phyloP scores from a whole-genome alignment of 1,140 invertebrate species.

The Geopemphigus sp. region DNA sequence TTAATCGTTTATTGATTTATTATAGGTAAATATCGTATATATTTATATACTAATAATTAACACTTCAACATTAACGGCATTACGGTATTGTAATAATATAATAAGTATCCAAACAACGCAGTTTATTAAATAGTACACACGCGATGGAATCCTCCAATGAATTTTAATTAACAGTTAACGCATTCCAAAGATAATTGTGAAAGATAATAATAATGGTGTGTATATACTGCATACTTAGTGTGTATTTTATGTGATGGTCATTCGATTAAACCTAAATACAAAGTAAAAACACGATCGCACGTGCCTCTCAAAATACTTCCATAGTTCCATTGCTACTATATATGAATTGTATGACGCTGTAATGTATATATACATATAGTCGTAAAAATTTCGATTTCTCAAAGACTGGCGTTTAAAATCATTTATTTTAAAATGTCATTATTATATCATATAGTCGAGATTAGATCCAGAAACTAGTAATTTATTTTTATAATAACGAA shows the following conservation, averaged over 20 bases:
- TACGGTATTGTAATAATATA: slow-evolving; percentile 15
- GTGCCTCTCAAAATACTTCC: background rate
- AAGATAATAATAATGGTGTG: slow-evolving; percentile 5
- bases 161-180: slow-evolving; percentile 25
- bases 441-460: too few relatives aligned
- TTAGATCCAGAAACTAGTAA: too few relatives aligned
- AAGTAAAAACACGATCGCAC: background rate
- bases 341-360: too few relatives aligned
- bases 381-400: too few relatives aligned
- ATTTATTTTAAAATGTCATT: too few relatives aligned
- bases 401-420: too few relatives aligned
- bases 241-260: slow-evolving; percentile 6
- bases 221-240: background rate
- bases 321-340: background rate
- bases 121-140: slow-evolving; percentile 34
- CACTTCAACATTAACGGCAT: slow-evolving; percentile 16
- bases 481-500: too few relatives aligned
- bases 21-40: background rate
- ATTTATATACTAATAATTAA: background rate
- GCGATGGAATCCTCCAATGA: slow-evolving; percentile 9
- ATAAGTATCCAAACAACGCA: slow-evolving; percentile 18
- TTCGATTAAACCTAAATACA: background rate
- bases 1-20: slow-evolving; percentile 9
- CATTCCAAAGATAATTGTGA: slow-evolving; percentile 34
- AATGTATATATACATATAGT: too few relatives aligned